phyloP scores from a whole-genome alignment of 2,797 vertebrate genomes.

The Melopsittacus undulatus region DNA sequence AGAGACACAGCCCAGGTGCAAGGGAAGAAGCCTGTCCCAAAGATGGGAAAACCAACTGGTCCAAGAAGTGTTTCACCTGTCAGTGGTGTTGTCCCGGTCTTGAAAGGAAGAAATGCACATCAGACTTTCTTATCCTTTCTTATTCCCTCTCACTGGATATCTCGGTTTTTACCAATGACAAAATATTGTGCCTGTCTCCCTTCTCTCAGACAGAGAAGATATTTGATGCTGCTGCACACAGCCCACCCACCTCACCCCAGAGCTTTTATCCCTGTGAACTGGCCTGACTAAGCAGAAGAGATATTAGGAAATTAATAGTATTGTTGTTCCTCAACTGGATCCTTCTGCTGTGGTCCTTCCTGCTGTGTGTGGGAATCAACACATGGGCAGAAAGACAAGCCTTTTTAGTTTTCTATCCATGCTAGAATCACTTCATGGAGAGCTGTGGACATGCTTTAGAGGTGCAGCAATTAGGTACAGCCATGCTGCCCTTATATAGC shows the following conservation, averaged over 20 bases:
- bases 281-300: background rate
- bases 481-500: background rate
- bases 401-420: background rate
- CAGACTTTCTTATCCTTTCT: background rate
- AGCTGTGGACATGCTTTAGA: background rate
- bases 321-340: background rate
- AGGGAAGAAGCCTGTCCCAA: background rate
- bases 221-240: background rate
- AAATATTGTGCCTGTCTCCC: background rate
- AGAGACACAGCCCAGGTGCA: background rate
- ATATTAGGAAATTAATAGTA: background rate
- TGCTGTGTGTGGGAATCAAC: background rate
- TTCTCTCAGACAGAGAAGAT: background rate
- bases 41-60: background rate
- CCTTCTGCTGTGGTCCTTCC: background rate
- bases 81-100: background rate
- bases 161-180: background rate
- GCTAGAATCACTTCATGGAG: background rate
- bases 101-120: background rate
- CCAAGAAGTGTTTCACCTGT: background rate
- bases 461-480: background rate
- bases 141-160: background rate
- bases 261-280: background rate
- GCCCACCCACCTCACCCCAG: background rate
- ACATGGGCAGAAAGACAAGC: fast-evolving